Evolutionary conservation across 2,888 invertebrate genomes (phyloP), one percentile per base, ranked within the genome.

Genomic region (Tiphia femorata): DNA sequence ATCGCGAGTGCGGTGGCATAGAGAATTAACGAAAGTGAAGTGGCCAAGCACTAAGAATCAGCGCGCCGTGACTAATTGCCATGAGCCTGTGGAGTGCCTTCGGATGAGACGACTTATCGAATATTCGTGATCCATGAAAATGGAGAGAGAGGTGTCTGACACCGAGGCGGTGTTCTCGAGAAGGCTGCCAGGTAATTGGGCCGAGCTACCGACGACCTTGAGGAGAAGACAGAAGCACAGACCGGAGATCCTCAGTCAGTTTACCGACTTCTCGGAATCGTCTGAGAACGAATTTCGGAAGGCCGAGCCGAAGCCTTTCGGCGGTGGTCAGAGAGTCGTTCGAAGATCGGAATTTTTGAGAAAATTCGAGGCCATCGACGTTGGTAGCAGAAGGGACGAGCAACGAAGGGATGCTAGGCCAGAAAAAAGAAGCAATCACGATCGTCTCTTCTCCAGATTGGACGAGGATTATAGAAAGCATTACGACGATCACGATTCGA

Each of bases 201-300:
- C 81, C 8, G 84, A 84, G 33, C 56, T 85, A 44, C 84, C 84
- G 5, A 80, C 79, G 30, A 85, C 84, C 0, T 51, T 85, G 46
- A 67, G 84, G 25, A 78, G 83, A 46, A 75, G 75, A 7, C 81
- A 82, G 41, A 82, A 78, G 30, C 79, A 82, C 42, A 53, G 81
- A 8, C 81, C 83, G 2, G 83, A 83, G 43, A 80, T 83, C 19
- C 71, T 83, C 8, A 79, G 77, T 38, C 82, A 83, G 48, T 83
- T 82, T 62, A 80, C 80, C n/a, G 81, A 83, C 27, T 76, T 77
- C 21, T 78, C 81, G 2, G 83, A 83, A 25, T 76, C 76, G 1
- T 72, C 74, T 2, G 82, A 82, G 48, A 77, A 64, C 51, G 83
- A 83, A 51, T 78, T 76, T 14, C 67, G 75, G 1, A 71, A 73